These are phyloP conservation scores for Psophia crepitans DNA, from an alignment of 2,113 vertebrate species.

Conservation along the genomic window DNA sequence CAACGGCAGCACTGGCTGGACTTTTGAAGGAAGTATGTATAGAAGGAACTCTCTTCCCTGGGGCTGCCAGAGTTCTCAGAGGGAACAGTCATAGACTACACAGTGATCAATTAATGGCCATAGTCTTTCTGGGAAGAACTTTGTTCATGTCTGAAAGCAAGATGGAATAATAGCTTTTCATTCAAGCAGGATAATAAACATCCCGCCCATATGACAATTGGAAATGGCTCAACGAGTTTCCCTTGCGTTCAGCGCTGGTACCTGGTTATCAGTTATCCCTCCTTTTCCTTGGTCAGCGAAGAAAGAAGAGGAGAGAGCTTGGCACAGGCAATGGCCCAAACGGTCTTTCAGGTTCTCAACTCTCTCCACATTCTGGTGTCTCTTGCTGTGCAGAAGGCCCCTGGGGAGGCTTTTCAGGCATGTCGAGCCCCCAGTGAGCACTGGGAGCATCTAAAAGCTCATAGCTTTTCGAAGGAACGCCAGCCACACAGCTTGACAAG, in stretches of 20 bases:
- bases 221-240: background rate
- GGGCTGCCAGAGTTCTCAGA: background rate
- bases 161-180: background rate
- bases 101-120: background rate
- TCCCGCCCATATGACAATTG: rapidly evolving
- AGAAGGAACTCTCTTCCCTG: background rate
- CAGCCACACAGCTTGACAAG: background rate
- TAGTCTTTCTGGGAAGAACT: background rate
- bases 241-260: background rate
- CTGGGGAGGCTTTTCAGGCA: background rate
- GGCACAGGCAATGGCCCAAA: background rate
- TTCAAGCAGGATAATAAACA: background rate
- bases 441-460: background rate
- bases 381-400: background rate
- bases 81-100: background rate
- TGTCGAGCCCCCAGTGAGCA: background rate
- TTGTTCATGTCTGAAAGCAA: background rate
- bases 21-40: background rate
- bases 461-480: background rate
- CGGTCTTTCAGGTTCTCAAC: background rate
- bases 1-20: background rate
- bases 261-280: background rate
- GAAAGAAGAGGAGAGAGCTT: background rate
- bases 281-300: background rate
- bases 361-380: background rate